A percentile compares a stretch with the other conserved stretches of the same genome.
Evolutionary conservation across 2,888 invertebrate species (phyloP).

Genomic region (Nowickia ferox): DNA sequence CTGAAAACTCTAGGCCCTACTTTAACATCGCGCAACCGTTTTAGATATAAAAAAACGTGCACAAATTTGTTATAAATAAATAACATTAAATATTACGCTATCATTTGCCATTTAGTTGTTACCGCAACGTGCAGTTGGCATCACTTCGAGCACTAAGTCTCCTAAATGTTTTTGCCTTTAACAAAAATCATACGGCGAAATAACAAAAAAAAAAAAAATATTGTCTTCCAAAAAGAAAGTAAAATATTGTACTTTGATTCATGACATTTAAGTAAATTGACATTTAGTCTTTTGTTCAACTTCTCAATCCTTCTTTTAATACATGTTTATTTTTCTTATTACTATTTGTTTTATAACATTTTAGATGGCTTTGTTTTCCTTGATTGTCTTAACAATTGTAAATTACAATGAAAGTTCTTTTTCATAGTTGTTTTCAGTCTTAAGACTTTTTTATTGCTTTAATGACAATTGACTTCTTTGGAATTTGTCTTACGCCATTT

Average conservation of each 20-base stretch:
- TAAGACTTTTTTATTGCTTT: conserved; percentile 46
- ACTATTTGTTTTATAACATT: not conserved
- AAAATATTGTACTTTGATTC: not conserved
- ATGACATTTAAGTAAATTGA: conserved; percentile 10
- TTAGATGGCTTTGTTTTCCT: not conserved
- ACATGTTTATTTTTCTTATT: not conserved
- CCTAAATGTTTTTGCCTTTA: too few species aligned
- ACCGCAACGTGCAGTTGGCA: too few species aligned
- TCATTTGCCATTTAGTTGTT: too few species aligned
- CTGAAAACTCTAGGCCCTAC: too few species aligned
- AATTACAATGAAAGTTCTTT: conserved; percentile 20
- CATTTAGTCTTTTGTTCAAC: not conserved
- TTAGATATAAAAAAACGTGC: too few species aligned
- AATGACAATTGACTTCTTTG: conserved; percentile 61
- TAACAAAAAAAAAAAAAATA: not conserved
- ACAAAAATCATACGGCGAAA: too few species aligned
- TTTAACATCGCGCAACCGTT: too few species aligned
- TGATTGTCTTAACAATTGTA: conserved; percentile 38
- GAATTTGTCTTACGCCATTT: conserved; percentile 52
- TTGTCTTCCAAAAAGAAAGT: not conserved
- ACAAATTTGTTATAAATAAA: too few species aligned
- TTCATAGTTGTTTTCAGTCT: not conserved
- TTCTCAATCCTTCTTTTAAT: not conserved
- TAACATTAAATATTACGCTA: too few species aligned
- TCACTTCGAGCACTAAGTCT: too few species aligned